phyloP scores from a whole-genome alignment of 1,140 invertebrate genomes.

The Drosophila obscura region DNA sequence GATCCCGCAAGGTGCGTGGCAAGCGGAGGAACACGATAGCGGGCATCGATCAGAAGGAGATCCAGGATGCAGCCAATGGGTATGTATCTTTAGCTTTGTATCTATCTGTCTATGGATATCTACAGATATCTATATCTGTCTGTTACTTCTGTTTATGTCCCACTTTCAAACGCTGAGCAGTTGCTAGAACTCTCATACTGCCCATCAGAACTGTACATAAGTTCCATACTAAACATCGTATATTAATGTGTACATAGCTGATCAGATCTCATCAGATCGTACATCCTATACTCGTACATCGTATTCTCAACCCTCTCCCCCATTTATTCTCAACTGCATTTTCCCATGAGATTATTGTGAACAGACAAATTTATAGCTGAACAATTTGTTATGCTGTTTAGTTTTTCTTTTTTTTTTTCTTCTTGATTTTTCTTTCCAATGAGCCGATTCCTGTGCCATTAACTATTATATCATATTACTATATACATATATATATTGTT shows the following conservation, averaged over 20 bases:
- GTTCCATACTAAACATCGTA: conserved; percentile 44
- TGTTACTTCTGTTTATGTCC: conserved; percentile 36
- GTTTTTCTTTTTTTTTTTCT: conserved; percentile 44
- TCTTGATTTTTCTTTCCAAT: conserved; percentile 51
- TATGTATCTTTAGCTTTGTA: conserved; percentile 85
- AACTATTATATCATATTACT: conserved; percentile 18
- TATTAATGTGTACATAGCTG: conserved; percentile 44
- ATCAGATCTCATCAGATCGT: conserved; percentile 7
- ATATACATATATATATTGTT: conserved; percentile 57
- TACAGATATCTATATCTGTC: conserved; percentile 10
- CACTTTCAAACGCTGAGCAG: conserved; percentile 26
- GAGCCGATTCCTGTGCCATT: conserved; percentile 46
- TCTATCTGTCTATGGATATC: conserved; percentile 1
- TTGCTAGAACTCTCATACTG: conserved; percentile 16
- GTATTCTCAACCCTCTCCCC: not conserved
- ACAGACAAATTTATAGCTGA: conserved; percentile 49
- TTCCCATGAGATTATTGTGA: conserved; percentile 74
- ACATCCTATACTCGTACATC: conserved; percentile 27
- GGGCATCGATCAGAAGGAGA: conserved; percentile 93
- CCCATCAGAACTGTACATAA: conserved; percentile 58
- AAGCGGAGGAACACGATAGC: conserved; percentile 95
- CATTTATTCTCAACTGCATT: conserved; percentile 52
- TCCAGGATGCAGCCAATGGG: conserved; percentile 91
- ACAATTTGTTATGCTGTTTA: conserved; percentile 82
- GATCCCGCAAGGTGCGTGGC: conserved; percentile 89